phyloP scores from a whole-genome alignment of 2,797 vertebrate species.

The Paguma larvata region DNA sequence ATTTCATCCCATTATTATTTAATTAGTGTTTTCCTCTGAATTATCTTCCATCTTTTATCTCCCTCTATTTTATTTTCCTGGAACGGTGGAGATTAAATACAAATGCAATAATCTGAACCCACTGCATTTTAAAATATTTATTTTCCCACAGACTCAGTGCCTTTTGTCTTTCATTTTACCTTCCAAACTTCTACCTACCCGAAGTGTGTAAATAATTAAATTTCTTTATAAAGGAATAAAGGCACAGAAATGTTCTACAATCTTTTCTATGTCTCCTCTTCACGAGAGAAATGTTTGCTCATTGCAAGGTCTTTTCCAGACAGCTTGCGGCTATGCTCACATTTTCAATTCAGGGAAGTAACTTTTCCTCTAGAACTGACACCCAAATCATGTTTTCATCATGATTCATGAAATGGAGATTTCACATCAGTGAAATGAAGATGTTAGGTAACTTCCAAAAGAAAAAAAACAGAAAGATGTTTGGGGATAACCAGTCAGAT shows the following conservation, averaged over 20 bases:
- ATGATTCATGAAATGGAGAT: not conserved
- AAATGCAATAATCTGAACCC: not conserved
- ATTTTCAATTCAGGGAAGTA: constrained; percentile 39
- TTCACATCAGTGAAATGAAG: constrained; percentile 8
- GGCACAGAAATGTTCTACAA: not conserved
- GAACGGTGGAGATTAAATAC: not conserved
- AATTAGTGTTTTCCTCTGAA: not conserved
- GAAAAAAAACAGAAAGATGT: not conserved
- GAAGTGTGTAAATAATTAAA: not conserved
- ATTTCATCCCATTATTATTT: constrained; percentile 5
- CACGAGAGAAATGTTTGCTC: not conserved
- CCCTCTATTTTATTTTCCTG: not conserved
- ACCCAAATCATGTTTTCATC: constrained; percentile 7
- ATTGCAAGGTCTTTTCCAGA: not conserved
- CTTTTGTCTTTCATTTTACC: not conserved
- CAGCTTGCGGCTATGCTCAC: not conserved
- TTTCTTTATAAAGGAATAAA: constrained; percentile 13
- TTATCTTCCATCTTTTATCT: not conserved
- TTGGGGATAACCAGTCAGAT: not conserved
- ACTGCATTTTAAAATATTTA: constrained; percentile 37
- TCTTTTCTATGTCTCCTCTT: not conserved
- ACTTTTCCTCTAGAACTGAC: not conserved
- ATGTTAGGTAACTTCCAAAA: constrained; percentile 5
- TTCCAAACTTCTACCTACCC: not conserved
- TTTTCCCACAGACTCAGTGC: not conserved